These are phyloP conservation scores for Pammene fasciana DNA, from an alignment of 2,888 invertebrate genomes.

Conservation along the genomic window DNA sequence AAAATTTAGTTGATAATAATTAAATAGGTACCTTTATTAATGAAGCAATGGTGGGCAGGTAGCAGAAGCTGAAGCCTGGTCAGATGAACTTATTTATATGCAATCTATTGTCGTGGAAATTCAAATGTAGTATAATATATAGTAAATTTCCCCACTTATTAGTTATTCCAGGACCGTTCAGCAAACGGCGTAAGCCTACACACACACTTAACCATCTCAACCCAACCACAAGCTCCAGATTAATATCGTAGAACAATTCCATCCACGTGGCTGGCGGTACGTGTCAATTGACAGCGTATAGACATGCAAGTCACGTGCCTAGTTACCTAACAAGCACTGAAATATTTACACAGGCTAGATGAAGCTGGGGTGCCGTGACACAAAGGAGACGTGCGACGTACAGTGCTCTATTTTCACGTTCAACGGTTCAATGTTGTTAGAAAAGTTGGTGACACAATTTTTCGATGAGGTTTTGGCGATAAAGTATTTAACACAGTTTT, in stretches of 20 bases:
- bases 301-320: slow-evolving; percentile 73
- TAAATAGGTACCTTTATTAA: no score
- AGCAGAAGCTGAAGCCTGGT: no score
- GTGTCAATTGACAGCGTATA: slow-evolving; percentile 67
- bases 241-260: slow-evolving; percentile 57
- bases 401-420: slow-evolving; percentile 15
- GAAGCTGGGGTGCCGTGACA: slow-evolving; percentile 24
- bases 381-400: slow-evolving; percentile 25
- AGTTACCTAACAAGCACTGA: slow-evolving; percentile 69
- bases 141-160: slow-evolving; percentile 8
- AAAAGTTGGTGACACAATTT: slow-evolving; percentile 14
- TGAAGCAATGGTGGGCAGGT: no score
- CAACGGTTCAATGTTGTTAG: slow-evolving; percentile 2
- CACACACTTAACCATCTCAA: slow-evolving; percentile 15
- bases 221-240: slow-evolving; percentile 37
- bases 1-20: no score
- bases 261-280: slow-evolving; percentile 65
- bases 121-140: not conserved
- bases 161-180: slow-evolving; percentile 25
- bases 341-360: slow-evolving; percentile 46
- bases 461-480: not conserved
- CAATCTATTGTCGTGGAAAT: not conserved
- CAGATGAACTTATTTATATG: not conserved
- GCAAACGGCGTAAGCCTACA: slow-evolving; percentile 24
- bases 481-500: no score